A percentile compares a stretch with the other conserved stretches of the same genome.
Evolutionary conservation across 2,888 invertebrate genomes (phyloP).

Genomic region (Drosophila neotestacea): DNA sequence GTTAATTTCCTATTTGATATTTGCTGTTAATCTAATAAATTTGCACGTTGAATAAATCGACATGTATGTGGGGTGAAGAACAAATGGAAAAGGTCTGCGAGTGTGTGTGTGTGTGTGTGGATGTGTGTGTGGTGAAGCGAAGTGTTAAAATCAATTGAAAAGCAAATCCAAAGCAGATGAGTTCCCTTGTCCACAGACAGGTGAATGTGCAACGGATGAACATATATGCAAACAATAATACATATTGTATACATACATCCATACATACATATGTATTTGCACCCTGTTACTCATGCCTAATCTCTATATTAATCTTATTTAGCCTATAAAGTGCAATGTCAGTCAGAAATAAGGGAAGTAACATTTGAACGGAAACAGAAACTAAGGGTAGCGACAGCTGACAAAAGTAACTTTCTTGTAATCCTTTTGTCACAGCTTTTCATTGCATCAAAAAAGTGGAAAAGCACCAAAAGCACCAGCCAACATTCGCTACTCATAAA

Average conservation of each 20-base stretch:
- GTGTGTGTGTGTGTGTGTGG: background rate
- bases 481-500: constrained; percentile 58
- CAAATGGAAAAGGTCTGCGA: background rate
- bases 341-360: background rate
- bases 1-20: constrained; percentile 81
- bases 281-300: constrained; percentile 48
- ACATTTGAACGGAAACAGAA: too few relatives aligned
- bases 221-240: too few relatives aligned
- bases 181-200: background rate
- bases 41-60: constrained; percentile 58
- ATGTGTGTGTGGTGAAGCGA: background rate
- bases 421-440: constrained; percentile 78
- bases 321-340: constrained; percentile 63
- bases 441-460: background rate
- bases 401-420: constrained; percentile 69
- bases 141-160: constrained; percentile 40
- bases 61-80: background rate
- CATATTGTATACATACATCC: too few relatives aligned
- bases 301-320: constrained; percentile 77
- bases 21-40: constrained; percentile 81
- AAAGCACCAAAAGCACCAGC: background rate
- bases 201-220: background rate
- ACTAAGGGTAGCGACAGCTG: constrained; percentile 17
- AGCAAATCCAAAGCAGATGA: constrained; percentile 3
- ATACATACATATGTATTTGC: background rate